Evolutionary conservation across 2,888 invertebrate genomes (phyloP).

Genomic region (Mongoloraphidia duomilia): DNA sequence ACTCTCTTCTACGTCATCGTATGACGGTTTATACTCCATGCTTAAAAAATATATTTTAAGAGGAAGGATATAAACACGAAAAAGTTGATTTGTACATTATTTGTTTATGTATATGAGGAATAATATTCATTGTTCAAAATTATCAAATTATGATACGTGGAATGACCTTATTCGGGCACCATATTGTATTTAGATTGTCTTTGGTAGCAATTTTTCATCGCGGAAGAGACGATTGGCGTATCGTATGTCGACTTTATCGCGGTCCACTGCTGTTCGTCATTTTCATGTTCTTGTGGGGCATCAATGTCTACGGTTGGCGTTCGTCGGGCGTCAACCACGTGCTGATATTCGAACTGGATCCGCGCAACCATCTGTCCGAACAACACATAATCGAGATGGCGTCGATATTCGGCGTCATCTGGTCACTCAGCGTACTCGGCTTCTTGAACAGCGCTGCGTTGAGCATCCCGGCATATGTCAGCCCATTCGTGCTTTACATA

Average conservation of each 20-base stretch:
- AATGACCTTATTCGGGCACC: background rate
- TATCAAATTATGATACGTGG: background rate
- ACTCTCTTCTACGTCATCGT: too few species aligned
- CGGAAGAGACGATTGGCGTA: slow-evolving; percentile 57
- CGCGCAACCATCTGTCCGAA: slow-evolving; percentile 83
- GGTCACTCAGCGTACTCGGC: slow-evolving; percentile 80
- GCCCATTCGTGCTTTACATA: slow-evolving; percentile 71
- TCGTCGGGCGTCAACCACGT: slow-evolving; percentile 97
- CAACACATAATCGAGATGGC: slow-evolving; percentile 92
- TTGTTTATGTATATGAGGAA: too few species aligned
- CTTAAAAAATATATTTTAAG: too few species aligned
- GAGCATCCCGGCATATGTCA: slow-evolving; percentile 82
- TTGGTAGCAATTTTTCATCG: slow-evolving; percentile 60
- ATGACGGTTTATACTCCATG: too few species aligned
- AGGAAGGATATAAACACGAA: too few species aligned
- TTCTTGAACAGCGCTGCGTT: slow-evolving; percentile 68
- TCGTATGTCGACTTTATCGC: slow-evolving; percentile 84
- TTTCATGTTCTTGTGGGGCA: slow-evolving; percentile 86
- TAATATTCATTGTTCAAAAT: slow-evolving; percentile 5
- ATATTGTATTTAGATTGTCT: slow-evolving; percentile 1
- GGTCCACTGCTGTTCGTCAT: slow-evolving; percentile 86
- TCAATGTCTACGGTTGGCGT: slow-evolving; percentile 95
- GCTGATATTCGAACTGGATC: slow-evolving; percentile 92
- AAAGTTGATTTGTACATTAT: too few species aligned
- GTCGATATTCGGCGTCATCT: slow-evolving; percentile 84